phyloP scores from a whole-genome alignment of 2,797 vertebrate genomes.

The Orestias chungarensis region DNA sequence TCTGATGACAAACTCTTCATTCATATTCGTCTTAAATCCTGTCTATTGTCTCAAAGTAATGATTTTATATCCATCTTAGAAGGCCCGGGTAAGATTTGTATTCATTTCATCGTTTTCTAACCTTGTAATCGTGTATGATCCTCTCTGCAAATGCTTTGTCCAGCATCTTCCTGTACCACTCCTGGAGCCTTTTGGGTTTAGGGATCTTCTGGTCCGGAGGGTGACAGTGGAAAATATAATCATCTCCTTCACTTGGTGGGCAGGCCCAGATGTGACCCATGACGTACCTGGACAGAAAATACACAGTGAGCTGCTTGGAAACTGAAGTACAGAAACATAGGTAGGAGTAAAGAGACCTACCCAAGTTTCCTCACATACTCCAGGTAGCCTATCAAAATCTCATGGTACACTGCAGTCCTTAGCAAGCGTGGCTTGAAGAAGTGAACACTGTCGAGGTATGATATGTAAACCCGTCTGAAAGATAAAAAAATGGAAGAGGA shows the following conservation, averaged over 20 bases:
- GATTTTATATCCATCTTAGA: not conserved
- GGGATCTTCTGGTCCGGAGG: slow-evolving; percentile 98
- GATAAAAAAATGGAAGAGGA: slow-evolving; percentile 3
- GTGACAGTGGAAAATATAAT: slow-evolving; percentile 99
- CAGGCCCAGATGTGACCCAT: slow-evolving; percentile 99
- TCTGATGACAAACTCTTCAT: not conserved
- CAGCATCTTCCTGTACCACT: slow-evolving; percentile 99
- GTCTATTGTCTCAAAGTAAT: not conserved
- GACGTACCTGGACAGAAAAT: slow-evolving; percentile 83
- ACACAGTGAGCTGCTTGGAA: slow-evolving; percentile 10
- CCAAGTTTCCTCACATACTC: slow-evolving; percentile 99
- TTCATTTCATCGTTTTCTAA: slow-evolving; percentile 54
- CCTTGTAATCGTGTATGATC: slow-evolving; percentile 98
- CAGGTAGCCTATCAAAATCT: slow-evolving; percentile 98
- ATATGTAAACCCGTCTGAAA: slow-evolving; percentile 96
- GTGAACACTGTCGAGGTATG: slow-evolving; percentile 99
- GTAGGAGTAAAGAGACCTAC: slow-evolving; percentile 70
- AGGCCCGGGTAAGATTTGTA: slow-evolving; percentile 2
- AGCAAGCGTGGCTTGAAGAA: slow-evolving; percentile 96
- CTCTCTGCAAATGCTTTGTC: slow-evolving; percentile 98
- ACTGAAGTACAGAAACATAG: not conserved
- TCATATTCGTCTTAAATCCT: not conserved
- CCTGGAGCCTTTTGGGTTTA: slow-evolving; percentile 96
- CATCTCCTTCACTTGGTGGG: slow-evolving; percentile 97
- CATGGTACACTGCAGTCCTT: slow-evolving; percentile 97